Evolutionary conservation across 2,888 invertebrate species (phyloP), one percentile per base, ranked within the genome.

Genomic region (Stenodema calcarata): DNA sequence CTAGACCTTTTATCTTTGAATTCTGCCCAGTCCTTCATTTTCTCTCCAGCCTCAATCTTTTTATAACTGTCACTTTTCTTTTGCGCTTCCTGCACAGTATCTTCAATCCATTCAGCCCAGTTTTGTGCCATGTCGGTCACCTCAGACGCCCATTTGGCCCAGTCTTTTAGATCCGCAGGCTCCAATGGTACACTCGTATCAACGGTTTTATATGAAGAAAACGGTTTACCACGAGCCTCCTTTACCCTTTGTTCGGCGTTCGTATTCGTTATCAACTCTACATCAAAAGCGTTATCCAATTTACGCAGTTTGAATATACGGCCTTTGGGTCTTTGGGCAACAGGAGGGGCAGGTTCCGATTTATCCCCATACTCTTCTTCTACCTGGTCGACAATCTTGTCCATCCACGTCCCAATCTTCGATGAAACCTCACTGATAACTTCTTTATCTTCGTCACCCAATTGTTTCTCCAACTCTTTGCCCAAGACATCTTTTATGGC

Each of bases 31-130:
- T 73, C 84, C 1, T 75, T 73, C 11, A n/a, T 1, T 7, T 44
- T 47, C 9, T 54, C 80, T 0, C 7, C 62, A 12, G 9, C 62
- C 18, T 62, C 62, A 2, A 23, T 28, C 23, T 54, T 54, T 30
- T 80, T 80, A 54, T 80, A 47, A 1, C 73, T 28, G 2, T 47
- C 41, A 12, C 84, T 44, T 44, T 44, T 73, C 27, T 44, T 42
- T 28, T 73, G 73, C 0, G 84, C 75, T 47, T 75, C 84, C 23
- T 84, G 9, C 11, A 73, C 75, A 0, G 84, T 84, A 18, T 44
- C 23, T 44, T 84, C 44, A 18, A 84, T 70, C 84, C 84, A 84
- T 30, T 73, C 44, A 7, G 84, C 84, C 84, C 84, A 84, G 28
- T 75, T 70, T 28, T 44, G 23, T n/a, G 84, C 84, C 28, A 84